phyloP scores from a whole-genome alignment of 2,888 invertebrate species.

The Elysia crispata region DNA sequence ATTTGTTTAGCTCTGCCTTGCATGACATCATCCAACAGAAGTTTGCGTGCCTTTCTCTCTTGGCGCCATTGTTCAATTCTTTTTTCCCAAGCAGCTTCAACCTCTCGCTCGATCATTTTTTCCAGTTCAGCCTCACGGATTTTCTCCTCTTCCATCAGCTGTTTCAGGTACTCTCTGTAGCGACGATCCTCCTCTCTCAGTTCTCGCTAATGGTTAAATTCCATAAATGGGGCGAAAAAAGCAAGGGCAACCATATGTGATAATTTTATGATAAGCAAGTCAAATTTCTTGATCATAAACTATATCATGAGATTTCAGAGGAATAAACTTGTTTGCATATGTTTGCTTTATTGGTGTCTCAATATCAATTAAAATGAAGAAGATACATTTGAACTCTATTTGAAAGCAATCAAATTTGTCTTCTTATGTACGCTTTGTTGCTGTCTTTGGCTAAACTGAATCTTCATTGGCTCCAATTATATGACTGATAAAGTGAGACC shows the following conservation, averaged over 20 bases:
- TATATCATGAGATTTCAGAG: no score
- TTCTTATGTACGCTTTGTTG: no score
- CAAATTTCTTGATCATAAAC: not conserved
- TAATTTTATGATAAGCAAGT: no score
- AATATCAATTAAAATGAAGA: not conserved
- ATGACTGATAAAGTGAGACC: no score
- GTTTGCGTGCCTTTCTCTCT: slow-evolving; percentile 73
- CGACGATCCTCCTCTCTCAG: slow-evolving; percentile 73
- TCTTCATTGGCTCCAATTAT: no score
- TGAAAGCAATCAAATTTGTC: no score
- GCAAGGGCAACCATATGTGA: no score
- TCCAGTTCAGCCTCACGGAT: slow-evolving; percentile 73
- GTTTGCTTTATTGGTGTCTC: no score
- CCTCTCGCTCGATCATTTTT: slow-evolving; percentile 71
- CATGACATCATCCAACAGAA: slow-evolving; percentile 73
- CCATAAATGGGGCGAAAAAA: not conserved
- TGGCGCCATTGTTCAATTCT: slow-evolving; percentile 72
- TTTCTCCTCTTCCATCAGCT: slow-evolving; percentile 72
- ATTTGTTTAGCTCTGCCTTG: slow-evolving; percentile 70
- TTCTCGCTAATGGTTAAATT: slow-evolving; percentile 65
- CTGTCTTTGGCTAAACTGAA: no score
- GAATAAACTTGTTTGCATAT: no score
- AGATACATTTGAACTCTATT: no score
- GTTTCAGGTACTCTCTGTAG: slow-evolving; percentile 73
- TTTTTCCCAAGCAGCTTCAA: slow-evolving; percentile 77